Evolutionary conservation across 1,140 invertebrate genomes (phyloP).

Genomic region (Orchesella cincta): DNA sequence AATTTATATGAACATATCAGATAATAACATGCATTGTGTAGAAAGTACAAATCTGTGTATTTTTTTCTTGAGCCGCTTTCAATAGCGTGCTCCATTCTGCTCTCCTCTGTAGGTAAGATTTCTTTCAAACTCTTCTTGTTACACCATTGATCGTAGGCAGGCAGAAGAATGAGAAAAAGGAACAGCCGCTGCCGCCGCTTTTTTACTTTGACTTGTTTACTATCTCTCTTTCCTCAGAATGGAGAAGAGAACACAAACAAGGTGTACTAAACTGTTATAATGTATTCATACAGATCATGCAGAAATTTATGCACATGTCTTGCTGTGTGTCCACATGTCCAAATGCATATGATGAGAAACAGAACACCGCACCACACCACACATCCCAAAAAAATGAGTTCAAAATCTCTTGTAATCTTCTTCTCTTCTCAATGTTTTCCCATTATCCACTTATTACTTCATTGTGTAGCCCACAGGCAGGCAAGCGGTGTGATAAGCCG

Average conservation of each 20-base stretch:
- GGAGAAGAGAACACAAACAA: neutral
- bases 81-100: neutral
- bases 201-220: neutral
- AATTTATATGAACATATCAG: constrained; percentile 8
- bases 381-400: neutral
- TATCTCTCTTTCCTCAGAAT: neutral
- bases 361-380: neutral
- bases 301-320: constrained; percentile 1
- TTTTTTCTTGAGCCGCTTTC: neutral
- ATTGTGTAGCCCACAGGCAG: constrained; percentile 11
- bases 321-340: neutral
- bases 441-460: constrained; percentile 21
- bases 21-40: constrained; percentile 10
- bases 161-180: neutral
- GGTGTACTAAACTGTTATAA: neutral
- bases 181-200: neutral
- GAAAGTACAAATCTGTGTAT: constrained; percentile 2
- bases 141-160: neutral
- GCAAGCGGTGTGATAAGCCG: neutral
- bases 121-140: neutral
- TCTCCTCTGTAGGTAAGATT: too few species aligned
- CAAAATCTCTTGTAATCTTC: neutral
- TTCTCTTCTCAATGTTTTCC: neutral
- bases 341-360: constrained; percentile 1
- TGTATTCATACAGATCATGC: constrained; percentile 18